Conservation (phyloP, 2,888 invertebrate species). For the Podotricha telesiphe region DNA sequence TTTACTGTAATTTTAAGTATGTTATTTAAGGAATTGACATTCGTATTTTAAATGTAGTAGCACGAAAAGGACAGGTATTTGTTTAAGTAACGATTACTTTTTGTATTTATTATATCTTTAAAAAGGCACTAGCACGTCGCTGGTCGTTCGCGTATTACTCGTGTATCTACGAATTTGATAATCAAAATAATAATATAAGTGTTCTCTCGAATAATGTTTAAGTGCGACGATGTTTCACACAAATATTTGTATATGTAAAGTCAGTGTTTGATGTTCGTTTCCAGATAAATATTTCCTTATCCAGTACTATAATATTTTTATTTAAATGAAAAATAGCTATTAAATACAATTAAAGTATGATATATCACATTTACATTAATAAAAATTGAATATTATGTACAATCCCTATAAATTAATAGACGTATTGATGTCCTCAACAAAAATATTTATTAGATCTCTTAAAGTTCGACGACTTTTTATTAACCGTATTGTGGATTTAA, state of each 20-base stretch:
- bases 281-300: neutral
- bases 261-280: constrained; percentile 24
- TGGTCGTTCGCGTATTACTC: constrained; percentile 51
- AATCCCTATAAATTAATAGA: neutral
- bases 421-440: constrained; percentile 7
- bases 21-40: constrained; percentile 76
- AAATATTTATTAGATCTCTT: constrained; percentile 14
- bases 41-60: constrained; percentile 71
- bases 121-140: constrained; percentile 69
- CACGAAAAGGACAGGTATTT: constrained; percentile 72
- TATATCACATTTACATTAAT: constrained; percentile 6
- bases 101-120: constrained; percentile 75
- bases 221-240: constrained; percentile 45
- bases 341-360: constrained; percentile 5
- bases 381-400: constrained; percentile 6
- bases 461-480: neutral
- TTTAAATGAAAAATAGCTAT: constrained; percentile 3
- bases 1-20: constrained; percentile 79
- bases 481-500: neutral
- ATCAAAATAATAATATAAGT: constrained; percentile 55
- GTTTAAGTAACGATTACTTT: constrained; percentile 65
- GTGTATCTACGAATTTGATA: constrained; percentile 72
- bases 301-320: neutral
- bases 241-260: constrained; percentile 39
- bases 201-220: constrained; percentile 69